phyloP scores from a whole-genome alignment of 2,888 invertebrate genomes.

The Eristalis arbustorum region DNA sequence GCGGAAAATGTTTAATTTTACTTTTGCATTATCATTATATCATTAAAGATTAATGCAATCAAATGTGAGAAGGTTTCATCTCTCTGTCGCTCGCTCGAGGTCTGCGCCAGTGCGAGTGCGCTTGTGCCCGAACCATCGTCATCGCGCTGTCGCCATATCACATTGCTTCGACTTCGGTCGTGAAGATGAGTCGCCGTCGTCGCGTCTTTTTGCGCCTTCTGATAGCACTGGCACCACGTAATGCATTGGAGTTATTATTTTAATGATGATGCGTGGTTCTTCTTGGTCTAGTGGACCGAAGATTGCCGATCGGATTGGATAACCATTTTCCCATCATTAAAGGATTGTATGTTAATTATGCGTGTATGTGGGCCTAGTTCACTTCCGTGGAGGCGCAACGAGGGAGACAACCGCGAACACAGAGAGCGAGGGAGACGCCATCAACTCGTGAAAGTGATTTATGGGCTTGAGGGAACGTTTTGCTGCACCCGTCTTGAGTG shows the following conservation, averaged over 20 bases:
- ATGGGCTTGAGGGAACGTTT: slow-evolving; percentile 10
- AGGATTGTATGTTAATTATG: slow-evolving; percentile 62
- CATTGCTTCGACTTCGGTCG: slow-evolving; percentile 11
- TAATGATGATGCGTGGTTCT: slow-evolving; percentile 46
- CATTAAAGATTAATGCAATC: slow-evolving; percentile 65
- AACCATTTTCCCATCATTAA: slow-evolving; percentile 42
- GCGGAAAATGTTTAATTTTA: slow-evolving; percentile 62
- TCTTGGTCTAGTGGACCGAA: slow-evolving; percentile 14
- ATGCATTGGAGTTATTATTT: slow-evolving; percentile 45
- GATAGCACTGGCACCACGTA: background rate
- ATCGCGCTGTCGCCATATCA: background rate
- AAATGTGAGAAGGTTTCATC: slow-evolving; percentile 54
- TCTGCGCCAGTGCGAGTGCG: background rate
- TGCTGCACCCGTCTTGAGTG: slow-evolving; percentile 10
- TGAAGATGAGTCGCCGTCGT: background rate
- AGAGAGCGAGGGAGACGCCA: background rate
- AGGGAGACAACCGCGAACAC: background rate
- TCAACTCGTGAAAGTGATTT: slow-evolving; percentile 26
- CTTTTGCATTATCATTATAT: slow-evolving; percentile 60
- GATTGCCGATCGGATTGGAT: slow-evolving; percentile 24
- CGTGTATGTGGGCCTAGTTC: background rate
- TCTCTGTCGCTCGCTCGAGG: background rate
- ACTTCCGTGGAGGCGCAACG: background rate
- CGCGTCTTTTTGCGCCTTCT: background rate
- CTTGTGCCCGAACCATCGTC: background rate